Percentiles rank a stretch among this genome's conserved stretches.
Conservation (phyloP, 2,888 invertebrate species). For the Arctia plantaginis region DNA sequence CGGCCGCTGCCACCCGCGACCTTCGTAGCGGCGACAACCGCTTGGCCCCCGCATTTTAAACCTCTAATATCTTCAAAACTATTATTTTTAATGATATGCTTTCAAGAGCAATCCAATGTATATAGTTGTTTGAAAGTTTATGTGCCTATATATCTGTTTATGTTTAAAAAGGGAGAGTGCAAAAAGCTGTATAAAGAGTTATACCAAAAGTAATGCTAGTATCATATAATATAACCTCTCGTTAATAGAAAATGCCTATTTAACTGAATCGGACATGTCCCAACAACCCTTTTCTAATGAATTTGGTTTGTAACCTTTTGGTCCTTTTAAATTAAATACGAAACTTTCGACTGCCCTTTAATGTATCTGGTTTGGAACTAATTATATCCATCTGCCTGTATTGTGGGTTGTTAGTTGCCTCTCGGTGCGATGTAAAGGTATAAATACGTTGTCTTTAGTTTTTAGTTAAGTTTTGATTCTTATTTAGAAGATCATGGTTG, state of each 20-base stretch:
- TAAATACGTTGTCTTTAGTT: neutral
- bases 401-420: neutral
- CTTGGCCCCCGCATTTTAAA: too few relatives aligned
- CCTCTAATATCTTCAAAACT: too few relatives aligned
- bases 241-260: conserved; percentile 4
- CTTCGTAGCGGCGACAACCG: too few relatives aligned
- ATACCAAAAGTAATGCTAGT: neutral
- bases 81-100: too few relatives aligned
- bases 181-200: neutral
- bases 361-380: conserved; percentile 36
- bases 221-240: neutral
- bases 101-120: too few relatives aligned
- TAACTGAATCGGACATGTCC: conserved; percentile 6
- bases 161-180: too few relatives aligned
- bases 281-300: conserved; percentile 36
- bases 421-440: neutral
- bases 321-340: conserved; percentile 25
- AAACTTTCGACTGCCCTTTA: conserved; percentile 41
- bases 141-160: too few relatives aligned
- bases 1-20: too few relatives aligned
- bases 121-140: too few relatives aligned
- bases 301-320: conserved; percentile 27
- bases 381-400: conserved; percentile 16
- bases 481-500: too few relatives aligned
- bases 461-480: neutral